A percentile compares a stretch with the other conserved stretches of the same genome.
Conservation (phyloP, 2,797 vertebrate genomes). For the Amazonetta brasiliensis region DNA sequence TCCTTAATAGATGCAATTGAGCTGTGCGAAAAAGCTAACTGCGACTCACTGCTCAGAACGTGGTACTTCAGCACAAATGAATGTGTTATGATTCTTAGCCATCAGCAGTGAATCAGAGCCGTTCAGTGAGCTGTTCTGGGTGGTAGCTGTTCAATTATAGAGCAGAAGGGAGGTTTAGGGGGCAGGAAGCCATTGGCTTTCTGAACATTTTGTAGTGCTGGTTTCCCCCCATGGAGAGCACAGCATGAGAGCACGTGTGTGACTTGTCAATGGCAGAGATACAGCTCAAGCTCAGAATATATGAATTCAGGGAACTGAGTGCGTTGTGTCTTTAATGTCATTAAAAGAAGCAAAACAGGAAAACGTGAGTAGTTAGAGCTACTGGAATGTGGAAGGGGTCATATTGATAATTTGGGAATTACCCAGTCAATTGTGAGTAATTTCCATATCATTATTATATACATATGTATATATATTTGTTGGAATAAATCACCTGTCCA, state of each 20-base stretch:
- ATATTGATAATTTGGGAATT: neutral
- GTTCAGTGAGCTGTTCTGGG: neutral
- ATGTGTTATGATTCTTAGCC: neutral
- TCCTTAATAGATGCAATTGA: neutral
- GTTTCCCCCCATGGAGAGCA: neutral
- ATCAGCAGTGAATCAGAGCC: neutral
- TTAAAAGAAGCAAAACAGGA: neutral
- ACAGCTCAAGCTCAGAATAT: neutral
- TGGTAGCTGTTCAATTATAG: neutral
- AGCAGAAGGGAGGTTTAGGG: neutral
- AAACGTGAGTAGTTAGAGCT: neutral
- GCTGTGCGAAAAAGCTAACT: neutral
- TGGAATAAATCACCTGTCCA: neutral
- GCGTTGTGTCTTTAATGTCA: neutral
- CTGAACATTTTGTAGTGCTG: neutral
- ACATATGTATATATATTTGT: neutral
- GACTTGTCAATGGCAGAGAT: neutral
- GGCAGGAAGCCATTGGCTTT: neutral
- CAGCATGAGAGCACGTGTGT: accelerated
- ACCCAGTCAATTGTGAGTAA: neutral
- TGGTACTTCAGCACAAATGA: neutral
- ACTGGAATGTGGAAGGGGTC: neutral
- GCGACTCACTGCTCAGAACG: neutral
- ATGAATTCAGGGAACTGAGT: neutral
- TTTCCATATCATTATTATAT: neutral